These are phyloP conservation scores for Nomada lathburiana DNA, from an alignment of 2,888 invertebrate genomes.

Conservation along the genomic window DNA sequence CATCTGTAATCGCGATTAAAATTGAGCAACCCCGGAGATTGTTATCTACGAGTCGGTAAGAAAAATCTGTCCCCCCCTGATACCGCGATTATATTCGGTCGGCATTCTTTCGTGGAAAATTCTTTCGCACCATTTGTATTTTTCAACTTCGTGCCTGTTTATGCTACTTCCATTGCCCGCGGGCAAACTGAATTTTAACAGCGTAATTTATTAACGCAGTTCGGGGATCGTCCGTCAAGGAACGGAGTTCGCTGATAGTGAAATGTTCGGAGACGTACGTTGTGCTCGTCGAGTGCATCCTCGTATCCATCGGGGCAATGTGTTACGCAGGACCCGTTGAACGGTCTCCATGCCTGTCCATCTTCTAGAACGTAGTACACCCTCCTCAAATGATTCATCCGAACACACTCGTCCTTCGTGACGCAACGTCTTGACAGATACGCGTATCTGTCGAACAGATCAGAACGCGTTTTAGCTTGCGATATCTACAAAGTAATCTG, in stretches of 20 bases:
- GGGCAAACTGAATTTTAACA: not conserved
- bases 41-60: no score
- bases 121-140: no score
- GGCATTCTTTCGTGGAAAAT: no score
- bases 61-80: no score
- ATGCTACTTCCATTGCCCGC: no score
- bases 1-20: conserved; percentile 55
- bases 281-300: conserved; percentile 73
- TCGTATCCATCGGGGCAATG: conserved; percentile 88
- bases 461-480: not conserved
- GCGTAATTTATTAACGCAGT: no score
- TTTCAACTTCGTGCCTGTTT: not conserved
- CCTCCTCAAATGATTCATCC: conserved; percentile 72
- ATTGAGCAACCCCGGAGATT: not conserved
- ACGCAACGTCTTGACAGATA: conserved; percentile 89
- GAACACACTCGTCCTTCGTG: conserved; percentile 88
- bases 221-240: no score
- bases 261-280: conserved; percentile 62
- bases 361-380: conserved; percentile 71
- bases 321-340: conserved; percentile 88
- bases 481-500: not conserved
- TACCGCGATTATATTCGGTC: no score
- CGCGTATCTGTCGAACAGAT: conserved; percentile 83
- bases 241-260: not conserved
- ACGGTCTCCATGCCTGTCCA: conserved; percentile 85